Percentiles rank a stretch among this genome's conserved stretches.
Evolutionary conservation across 2,113 vertebrate genomes (phyloP).

Genomic region (Myodes glareolus): DNA sequence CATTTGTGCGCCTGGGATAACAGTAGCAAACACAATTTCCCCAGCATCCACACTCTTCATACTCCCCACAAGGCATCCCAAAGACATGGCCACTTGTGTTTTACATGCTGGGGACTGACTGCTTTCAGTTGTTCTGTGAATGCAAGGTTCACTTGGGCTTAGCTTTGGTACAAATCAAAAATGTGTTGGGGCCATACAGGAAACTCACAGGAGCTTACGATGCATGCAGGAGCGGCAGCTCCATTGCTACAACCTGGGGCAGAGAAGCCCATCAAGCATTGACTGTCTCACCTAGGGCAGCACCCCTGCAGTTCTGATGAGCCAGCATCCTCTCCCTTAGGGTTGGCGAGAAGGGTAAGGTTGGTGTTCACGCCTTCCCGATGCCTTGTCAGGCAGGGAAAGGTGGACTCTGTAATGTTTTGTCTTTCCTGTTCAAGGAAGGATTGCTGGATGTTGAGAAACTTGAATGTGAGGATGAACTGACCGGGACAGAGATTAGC

Average conservation of each 20-base stretch:
- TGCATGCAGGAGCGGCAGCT: background rate
- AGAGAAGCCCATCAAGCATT: background rate
- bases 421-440: conserved; percentile 88
- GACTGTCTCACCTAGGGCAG: background rate
- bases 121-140: background rate
- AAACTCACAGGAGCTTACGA: background rate
- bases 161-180: background rate
- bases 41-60: background rate
- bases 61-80: background rate
- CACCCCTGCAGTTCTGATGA: background rate
- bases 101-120: background rate
- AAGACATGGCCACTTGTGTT: background rate
- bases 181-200: background rate
- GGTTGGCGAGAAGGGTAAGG: background rate
- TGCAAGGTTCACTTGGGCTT: rapidly evolving
- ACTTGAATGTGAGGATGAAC: conserved; percentile 95
- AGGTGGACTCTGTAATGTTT: background rate
- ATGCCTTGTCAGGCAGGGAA: background rate
- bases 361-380: background rate
- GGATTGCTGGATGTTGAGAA: conserved; percentile 97
- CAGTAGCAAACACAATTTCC: background rate
- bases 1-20: background rate
- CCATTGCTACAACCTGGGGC: background rate
- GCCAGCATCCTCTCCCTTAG: background rate
- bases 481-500: conserved; percentile 98